Evolutionary conservation across 2,113 vertebrate species (phyloP).

Genomic region (Limnothrissa miodon): DNA sequence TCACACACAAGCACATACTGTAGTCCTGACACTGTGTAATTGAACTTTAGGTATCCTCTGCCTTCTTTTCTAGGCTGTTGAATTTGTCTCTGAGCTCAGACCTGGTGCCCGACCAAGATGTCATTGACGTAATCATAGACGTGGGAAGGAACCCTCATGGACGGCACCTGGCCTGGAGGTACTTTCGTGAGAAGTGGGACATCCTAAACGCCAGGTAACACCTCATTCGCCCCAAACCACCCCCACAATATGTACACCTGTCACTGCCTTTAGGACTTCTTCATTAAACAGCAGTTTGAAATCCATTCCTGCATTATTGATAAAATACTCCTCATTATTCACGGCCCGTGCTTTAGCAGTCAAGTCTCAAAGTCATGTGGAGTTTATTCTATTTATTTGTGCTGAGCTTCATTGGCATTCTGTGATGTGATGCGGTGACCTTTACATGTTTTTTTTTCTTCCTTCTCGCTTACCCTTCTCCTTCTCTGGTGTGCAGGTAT

Average conservation of each 20-base stretch:
- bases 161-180: conserved; percentile 92
- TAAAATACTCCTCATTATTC: conserved; percentile 10
- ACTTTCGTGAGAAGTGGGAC: conserved; percentile 96
- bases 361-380: not conserved
- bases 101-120: conserved; percentile 93
- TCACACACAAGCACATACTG: not conserved
- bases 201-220: conserved; percentile 88
- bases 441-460: not conserved
- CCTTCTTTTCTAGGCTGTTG: conserved; percentile 74
- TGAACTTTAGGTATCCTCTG: too few species aligned
- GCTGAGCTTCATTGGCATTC: not conserved
- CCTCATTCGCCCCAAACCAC: not conserved
- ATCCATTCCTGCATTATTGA: not conserved
- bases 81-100: conserved; percentile 95
- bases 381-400: not conserved
- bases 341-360: not conserved
- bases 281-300: not conserved
- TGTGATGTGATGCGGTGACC: not conserved
- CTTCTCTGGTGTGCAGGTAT: conserved; percentile 72
- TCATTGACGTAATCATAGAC: conserved; percentile 94
- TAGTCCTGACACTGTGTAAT: not conserved
- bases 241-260: not conserved
- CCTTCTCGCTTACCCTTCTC: not conserved
- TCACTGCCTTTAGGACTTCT: not conserved
- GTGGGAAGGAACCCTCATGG: conserved; percentile 94